These are phyloP conservation scores for Parapristionchus giblindavisi DNA, from an alignment of 2,888 invertebrate species.

Conservation along the genomic window DNA sequence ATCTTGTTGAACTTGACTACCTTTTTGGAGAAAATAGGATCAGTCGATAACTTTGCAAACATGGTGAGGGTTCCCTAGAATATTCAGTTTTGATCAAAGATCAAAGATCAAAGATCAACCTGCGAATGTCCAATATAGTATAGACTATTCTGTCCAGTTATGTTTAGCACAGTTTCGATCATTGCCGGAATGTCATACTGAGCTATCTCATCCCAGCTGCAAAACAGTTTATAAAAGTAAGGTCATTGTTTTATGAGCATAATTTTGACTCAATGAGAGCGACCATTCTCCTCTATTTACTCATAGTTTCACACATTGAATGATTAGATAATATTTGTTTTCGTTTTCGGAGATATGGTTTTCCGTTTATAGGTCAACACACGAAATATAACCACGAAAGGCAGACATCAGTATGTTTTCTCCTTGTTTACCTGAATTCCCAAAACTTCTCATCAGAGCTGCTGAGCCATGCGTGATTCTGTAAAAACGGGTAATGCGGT, in stretches of 20 bases:
- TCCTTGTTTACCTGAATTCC: constrained; percentile 59
- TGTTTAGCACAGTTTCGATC: constrained; percentile 77
- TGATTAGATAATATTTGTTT: too few species aligned
- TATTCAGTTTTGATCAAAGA: background rate
- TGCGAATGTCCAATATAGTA: constrained; percentile 90
- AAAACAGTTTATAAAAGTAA: background rate
- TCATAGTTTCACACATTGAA: too few species aligned
- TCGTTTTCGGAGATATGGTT: too few species aligned
- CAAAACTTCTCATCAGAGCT: constrained; percentile 47
- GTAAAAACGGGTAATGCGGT: too few species aligned
- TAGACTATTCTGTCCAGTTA: constrained; percentile 76
- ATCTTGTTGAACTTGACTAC: constrained; percentile 39
- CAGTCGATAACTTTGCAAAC: constrained; percentile 56
- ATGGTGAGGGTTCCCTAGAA: constrained; percentile 62
- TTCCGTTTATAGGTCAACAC: too few species aligned
- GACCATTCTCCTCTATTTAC: too few species aligned
- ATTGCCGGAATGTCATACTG: constrained; percentile 84
- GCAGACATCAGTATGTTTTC: too few species aligned
- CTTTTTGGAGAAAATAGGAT: constrained; percentile 51
- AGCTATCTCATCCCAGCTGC: constrained; percentile 87
- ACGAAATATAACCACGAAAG: too few species aligned
- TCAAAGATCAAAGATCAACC: background rate
- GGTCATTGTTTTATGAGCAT: background rate
- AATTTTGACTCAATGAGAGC: too few species aligned
- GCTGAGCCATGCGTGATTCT: constrained; percentile 43